These are phyloP conservation scores for Drosophila prolongata DNA, from an alignment of 2,888 invertebrate genomes.

Conservation along the genomic window DNA sequence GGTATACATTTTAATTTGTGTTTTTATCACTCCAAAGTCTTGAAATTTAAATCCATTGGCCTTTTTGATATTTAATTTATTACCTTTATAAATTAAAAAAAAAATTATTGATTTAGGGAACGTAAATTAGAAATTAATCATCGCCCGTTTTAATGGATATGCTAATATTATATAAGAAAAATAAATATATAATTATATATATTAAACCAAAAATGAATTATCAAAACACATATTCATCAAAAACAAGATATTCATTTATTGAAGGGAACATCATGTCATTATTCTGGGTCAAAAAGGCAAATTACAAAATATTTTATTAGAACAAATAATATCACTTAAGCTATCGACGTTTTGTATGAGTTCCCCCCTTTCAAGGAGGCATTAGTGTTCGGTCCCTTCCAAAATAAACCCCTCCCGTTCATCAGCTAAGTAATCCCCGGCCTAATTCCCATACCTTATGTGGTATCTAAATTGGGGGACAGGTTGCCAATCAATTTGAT, in stretches of 20 bases:
- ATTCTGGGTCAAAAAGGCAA: not conserved
- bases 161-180: too few relatives aligned
- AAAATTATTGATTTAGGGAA: too few relatives aligned
- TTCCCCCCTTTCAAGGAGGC: constrained; percentile 11
- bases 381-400: constrained; percentile 23
- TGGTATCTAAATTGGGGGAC: constrained; percentile 60
- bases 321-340: constrained; percentile 30
- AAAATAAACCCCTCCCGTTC: constrained; percentile 18
- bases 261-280: not conserved
- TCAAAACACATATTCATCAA: not conserved
- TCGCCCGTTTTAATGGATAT: too few relatives aligned
- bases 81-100: too few relatives aligned
- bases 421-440: constrained; percentile 50
- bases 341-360: constrained; percentile 16
- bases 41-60: too few relatives aligned
- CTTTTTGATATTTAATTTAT: too few relatives aligned
- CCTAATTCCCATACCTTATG: constrained; percentile 55
- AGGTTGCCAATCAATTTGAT: constrained; percentile 78
- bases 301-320: constrained; percentile 10
- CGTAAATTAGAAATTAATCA: too few relatives aligned
- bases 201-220: too few relatives aligned
- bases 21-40: too few relatives aligned
- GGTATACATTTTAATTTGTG: too few relatives aligned
- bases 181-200: too few relatives aligned
- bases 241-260: not conserved